Evolutionary conservation across 2,888 invertebrate species (phyloP).

Genomic region (Conops quadrifasciatus): DNA sequence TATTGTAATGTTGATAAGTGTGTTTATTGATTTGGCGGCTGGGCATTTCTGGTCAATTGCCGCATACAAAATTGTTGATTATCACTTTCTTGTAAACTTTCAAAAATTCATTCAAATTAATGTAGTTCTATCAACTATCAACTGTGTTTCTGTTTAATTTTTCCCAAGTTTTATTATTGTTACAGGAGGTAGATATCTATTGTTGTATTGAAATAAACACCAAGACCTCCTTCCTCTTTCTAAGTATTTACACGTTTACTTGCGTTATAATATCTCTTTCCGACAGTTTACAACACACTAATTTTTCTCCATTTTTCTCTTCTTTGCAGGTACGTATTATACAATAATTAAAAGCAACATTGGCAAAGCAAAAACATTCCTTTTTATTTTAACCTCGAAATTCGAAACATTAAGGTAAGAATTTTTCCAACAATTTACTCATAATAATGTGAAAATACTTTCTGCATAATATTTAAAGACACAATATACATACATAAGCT

Average conservation of each 20-base stretch:
- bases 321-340: slow-evolving; percentile 45
- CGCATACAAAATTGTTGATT: no score
- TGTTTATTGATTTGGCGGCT: no score
- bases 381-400: not conserved
- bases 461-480: not conserved
- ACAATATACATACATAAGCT: no score
- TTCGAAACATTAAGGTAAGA: slow-evolving; percentile 8
- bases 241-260: no score
- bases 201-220: no score
- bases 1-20: no score
- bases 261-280: not conserved
- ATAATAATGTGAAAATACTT: not conserved
- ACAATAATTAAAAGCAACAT: not conserved
- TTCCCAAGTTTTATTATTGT: no score
- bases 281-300: not conserved
- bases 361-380: not conserved
- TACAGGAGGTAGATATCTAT: no score
- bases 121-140: no score
- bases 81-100: no score
- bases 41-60: no score
- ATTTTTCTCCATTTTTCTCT: slow-evolving; percentile 1
- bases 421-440: no score
- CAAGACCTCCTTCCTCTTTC: not conserved
- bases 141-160: not conserved
- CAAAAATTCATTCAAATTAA: not conserved